Conservation (phyloP, 2,888 invertebrate species). For the Euzophera pinguis region DNA sequence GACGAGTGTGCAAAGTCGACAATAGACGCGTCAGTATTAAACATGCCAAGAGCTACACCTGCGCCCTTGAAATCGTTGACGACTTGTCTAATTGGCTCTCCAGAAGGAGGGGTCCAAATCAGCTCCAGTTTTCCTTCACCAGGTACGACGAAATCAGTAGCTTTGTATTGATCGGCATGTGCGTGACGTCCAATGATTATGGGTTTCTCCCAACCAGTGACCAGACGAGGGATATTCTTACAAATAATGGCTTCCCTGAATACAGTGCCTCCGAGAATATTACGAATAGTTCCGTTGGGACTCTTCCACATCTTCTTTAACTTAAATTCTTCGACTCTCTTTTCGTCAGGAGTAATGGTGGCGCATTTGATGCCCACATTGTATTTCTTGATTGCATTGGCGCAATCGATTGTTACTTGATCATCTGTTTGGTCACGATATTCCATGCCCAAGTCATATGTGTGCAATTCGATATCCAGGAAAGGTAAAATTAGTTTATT, state of each 20-base stretch:
- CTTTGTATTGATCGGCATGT: constrained; percentile 98
- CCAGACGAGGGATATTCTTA: constrained; percentile 96
- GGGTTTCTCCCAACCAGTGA: constrained; percentile 96
- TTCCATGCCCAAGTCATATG: constrained; percentile 97
- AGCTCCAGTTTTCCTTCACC: constrained; percentile 93
- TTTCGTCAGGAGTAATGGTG: constrained; percentile 98
- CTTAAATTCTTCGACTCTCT: constrained; percentile 94
- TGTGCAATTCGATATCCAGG: constrained; percentile 95
- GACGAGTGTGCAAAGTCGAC: constrained; percentile 96
- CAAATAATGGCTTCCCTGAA: constrained; percentile 94
- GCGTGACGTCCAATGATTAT: constrained; percentile 99
- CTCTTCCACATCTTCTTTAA: constrained; percentile 95
- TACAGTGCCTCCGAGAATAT: constrained; percentile 90
- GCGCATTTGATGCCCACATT: constrained; percentile 99
- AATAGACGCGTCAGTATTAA: constrained; percentile 97
- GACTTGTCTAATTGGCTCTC: constrained; percentile 83
- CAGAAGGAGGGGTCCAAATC: constrained; percentile 86
- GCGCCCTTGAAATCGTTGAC: constrained; percentile 92
- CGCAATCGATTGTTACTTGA: constrained; percentile 97
- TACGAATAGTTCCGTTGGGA: constrained; percentile 93
- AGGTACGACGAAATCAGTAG: constrained; percentile 97
- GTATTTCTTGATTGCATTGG: constrained; percentile 97
- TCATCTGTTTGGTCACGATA: constrained; percentile 96
- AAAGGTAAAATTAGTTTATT: constrained; percentile 97
- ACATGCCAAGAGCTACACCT: constrained; percentile 97